These are phyloP conservation scores for Oxytorus armatus DNA, from an alignment of 2,888 invertebrate species.

Conservation along the genomic window DNA sequence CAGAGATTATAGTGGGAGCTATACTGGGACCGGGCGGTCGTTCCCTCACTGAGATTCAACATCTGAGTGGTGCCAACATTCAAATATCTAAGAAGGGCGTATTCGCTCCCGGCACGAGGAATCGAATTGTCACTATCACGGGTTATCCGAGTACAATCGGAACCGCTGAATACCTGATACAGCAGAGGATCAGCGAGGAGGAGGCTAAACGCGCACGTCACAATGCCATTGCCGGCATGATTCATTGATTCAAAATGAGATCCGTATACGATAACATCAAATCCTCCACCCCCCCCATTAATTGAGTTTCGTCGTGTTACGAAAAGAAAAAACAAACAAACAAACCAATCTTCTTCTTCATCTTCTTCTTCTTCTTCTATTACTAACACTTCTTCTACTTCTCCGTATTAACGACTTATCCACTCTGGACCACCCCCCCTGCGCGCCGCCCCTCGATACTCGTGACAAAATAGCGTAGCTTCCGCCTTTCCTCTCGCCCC, in stretches of 20 bases:
- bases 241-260: constrained; percentile 88
- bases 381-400: constrained; percentile 24
- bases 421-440: not conserved
- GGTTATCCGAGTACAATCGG: constrained; percentile 95
- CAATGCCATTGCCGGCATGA: constrained; percentile 91
- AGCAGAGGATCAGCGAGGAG: constrained; percentile 98
- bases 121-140: constrained; percentile 98
- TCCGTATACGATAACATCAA: too few species aligned
- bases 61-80: constrained; percentile 98
- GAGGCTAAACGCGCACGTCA: constrained; percentile 97
- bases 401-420: constrained; percentile 22
- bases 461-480: constrained; percentile 9
- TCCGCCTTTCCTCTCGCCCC: not conserved
- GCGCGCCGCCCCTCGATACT: not conserved
- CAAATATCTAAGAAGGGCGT: constrained; percentile 99
- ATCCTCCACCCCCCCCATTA: constrained; percentile 59
- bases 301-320: constrained; percentile 36
- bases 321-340: not conserved
- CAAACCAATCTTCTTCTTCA: not conserved
- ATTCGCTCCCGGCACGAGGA: constrained; percentile 98
- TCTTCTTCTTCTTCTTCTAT: constrained; percentile 13
- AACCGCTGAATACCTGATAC: constrained; percentile 97
- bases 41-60: constrained; percentile 98
- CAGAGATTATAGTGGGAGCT: constrained; percentile 98
- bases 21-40: constrained; percentile 98